A percentile compares a stretch with the other conserved stretches of the same genome.
phyloP scores from a whole-genome alignment of 2,797 vertebrate species.

The Eleutherodactylus coqui region DNA sequence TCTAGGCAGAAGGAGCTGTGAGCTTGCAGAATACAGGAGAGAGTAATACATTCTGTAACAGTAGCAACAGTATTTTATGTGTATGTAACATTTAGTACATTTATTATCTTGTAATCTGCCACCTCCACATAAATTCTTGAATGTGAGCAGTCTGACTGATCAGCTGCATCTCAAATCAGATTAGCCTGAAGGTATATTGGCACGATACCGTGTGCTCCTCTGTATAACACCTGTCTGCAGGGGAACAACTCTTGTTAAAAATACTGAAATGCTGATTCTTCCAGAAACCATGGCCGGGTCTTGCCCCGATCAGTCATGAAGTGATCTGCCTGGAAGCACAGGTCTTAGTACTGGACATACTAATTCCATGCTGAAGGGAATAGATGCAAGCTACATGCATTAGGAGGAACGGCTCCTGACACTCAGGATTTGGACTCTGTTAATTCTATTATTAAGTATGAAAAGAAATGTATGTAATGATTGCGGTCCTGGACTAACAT shows the following conservation, averaged over 20 bases:
- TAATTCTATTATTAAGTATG: too few relatives aligned
- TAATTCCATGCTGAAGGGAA: not conserved
- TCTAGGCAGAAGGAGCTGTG: too few relatives aligned
- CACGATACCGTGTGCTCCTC: not conserved
- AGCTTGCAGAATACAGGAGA: too few relatives aligned
- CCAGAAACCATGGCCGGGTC: not conserved
- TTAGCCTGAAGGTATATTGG: not conserved
- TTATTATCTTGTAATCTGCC: not conserved
- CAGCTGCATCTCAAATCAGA: not conserved
- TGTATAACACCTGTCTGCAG: not conserved
- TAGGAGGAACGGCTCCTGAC: too few relatives aligned
- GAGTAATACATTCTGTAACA: too few relatives aligned
- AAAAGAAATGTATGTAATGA: too few relatives aligned
- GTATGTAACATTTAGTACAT: not conserved
- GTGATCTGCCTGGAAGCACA: conserved; percentile 3
- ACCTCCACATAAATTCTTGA: not conserved
- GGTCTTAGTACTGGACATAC: not conserved
- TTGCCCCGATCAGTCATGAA: not conserved
- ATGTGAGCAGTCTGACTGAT: not conserved
- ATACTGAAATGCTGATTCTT: not conserved
- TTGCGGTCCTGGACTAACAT: too few relatives aligned
- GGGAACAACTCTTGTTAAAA: not conserved
- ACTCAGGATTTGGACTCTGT: too few relatives aligned
- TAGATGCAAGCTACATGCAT: not conserved
- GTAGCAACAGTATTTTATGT: too few relatives aligned